These are phyloP conservation scores for Diarsia mendica DNA, from an alignment of 2,888 invertebrate genomes.

Conservation along the genomic window DNA sequence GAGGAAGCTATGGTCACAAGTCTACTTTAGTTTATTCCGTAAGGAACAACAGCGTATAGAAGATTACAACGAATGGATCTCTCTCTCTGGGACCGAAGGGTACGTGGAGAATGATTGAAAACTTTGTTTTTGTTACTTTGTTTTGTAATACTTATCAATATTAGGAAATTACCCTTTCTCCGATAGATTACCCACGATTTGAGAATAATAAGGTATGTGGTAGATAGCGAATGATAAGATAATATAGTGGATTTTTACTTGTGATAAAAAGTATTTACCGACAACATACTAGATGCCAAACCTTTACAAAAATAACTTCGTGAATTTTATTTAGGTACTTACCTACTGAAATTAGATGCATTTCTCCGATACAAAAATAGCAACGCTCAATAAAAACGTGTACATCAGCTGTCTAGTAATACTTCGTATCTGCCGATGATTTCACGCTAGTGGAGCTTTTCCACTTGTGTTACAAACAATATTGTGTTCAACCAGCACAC, in stretches of 20 bases:
- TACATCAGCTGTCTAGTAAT: constrained; percentile 2
- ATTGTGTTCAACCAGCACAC: not conserved
- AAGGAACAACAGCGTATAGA: constrained; percentile 28
- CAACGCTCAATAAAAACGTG: constrained; percentile 6
- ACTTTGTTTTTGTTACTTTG: not conserved
- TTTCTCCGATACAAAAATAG: constrained; percentile 15
- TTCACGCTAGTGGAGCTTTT: not conserved
- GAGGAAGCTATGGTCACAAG: constrained; percentile 28
- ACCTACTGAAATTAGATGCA: not conserved
- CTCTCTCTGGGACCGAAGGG: not conserved
- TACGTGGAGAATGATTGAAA: not conserved
- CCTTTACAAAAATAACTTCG: not conserved
- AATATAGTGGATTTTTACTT: constrained; percentile 15
- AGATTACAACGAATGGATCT: constrained; percentile 34
- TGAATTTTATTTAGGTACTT: not conserved
- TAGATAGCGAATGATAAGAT: constrained; percentile 22
- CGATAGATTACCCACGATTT: constrained; percentile 2
- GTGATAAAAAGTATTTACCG: constrained; percentile 17
- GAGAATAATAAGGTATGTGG: constrained; percentile 15
- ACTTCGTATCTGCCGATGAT: not conserved
- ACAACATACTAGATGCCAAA: not conserved
- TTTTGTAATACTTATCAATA: not conserved
- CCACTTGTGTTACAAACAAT: not conserved
- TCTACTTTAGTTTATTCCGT: constrained; percentile 28
- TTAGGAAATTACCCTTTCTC: not conserved